These are phyloP conservation scores for Idaea dimidiata DNA, from an alignment of 2,888 invertebrate genomes.

Conservation along the genomic window DNA sequence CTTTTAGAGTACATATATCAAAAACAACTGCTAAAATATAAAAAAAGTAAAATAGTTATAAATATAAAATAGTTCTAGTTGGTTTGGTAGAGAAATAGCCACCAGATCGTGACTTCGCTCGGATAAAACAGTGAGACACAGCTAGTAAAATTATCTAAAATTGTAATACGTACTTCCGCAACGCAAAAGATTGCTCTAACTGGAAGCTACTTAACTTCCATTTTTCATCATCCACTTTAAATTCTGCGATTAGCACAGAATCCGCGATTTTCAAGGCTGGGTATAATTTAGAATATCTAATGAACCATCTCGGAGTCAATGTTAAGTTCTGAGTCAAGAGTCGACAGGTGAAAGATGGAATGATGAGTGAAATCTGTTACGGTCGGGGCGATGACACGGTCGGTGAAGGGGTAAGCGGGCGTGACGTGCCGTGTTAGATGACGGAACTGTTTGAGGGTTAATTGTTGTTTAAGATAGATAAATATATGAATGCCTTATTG, in stretches of 20 bases:
- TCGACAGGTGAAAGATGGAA: background rate
- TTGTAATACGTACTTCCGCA: background rate
- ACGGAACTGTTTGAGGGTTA: too few relatives aligned
- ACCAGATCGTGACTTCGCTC: background rate
- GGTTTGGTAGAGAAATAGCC: too few relatives aligned
- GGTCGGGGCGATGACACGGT: background rate
- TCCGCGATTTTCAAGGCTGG: background rate
- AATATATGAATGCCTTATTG: too few relatives aligned
- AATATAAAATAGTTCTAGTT: too few relatives aligned
- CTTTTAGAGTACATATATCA: too few relatives aligned
- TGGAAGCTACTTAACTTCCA: background rate
- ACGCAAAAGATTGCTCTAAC: background rate
- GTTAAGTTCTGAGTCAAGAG: background rate
- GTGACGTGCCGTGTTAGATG: background rate
- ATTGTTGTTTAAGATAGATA: too few relatives aligned
- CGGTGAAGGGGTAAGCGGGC: background rate
- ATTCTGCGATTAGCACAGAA: background rate
- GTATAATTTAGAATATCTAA: background rate
- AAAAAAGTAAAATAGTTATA: too few relatives aligned
- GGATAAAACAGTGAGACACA: background rate
- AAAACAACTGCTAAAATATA: too few relatives aligned
- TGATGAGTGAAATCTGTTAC: background rate
- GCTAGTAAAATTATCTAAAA: background rate
- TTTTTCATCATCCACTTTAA: background rate
- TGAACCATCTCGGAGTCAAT: background rate